A percentile compares a stretch with the other conserved stretches of the same genome.
phyloP scores from a whole-genome alignment of 2,797 vertebrate species.

The Novumbra hubbsi region DNA sequence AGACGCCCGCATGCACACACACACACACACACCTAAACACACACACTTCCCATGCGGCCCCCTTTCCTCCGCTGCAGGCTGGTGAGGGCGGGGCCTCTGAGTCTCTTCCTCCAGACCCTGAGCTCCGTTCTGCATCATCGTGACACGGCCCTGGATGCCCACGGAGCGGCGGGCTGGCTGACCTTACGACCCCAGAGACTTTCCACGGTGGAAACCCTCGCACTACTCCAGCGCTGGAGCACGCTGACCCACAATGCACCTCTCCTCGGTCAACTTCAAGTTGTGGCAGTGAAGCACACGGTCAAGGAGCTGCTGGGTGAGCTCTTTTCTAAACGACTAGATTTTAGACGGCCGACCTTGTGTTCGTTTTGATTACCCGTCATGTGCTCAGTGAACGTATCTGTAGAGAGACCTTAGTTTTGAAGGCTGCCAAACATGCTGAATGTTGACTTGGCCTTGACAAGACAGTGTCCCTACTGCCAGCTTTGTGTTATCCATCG shows the following conservation, averaged over 20 bases:
- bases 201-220: slow-evolving; percentile 73
- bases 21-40: not conserved
- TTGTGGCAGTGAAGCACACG: slow-evolving; percentile 69
- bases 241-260: slow-evolving; percentile 60
- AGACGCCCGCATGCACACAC: not conserved
- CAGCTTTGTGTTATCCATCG: slow-evolving; percentile 17
- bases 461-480: not conserved
- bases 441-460: not conserved
- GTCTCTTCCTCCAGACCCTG: slow-evolving; percentile 73
- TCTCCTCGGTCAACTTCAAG: slow-evolving; percentile 74
- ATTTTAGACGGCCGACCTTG: not conserved
- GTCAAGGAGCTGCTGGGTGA: slow-evolving; percentile 82
- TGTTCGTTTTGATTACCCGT: not conserved
- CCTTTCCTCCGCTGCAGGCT: slow-evolving; percentile 63
- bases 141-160: slow-evolving; percentile 56
- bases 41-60: slow-evolving; percentile 6
- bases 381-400: not conserved
- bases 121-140: slow-evolving; percentile 81
- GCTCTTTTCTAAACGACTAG: slow-evolving; percentile 41
- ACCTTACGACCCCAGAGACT: slow-evolving; percentile 70
- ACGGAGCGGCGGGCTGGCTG: slow-evolving; percentile 66
- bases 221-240: slow-evolving; percentile 85
- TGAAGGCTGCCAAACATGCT: too few relatives aligned
- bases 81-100: slow-evolving; percentile 69
- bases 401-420: not conserved